Percentiles rank a stretch among this genome's conserved stretches.
Conservation (phyloP, 2,113 vertebrate genomes). For the Serranochromis macrocephalus region DNA sequence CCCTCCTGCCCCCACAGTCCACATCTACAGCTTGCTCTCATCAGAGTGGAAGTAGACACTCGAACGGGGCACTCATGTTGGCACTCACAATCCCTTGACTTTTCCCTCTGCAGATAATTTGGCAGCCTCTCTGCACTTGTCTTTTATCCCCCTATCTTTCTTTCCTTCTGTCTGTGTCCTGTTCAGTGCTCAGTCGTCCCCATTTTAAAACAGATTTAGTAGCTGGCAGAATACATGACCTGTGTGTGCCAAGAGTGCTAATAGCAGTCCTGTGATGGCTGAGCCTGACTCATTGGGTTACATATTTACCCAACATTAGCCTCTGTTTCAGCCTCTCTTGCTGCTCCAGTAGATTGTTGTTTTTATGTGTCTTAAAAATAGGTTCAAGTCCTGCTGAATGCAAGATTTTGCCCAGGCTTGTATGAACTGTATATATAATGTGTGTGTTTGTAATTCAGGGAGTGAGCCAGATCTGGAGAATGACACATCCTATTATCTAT, state of each 20-base stretch:
- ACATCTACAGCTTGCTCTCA: neutral
- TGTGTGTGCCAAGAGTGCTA: slow-evolving; percentile 41
- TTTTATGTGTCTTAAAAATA: slow-evolving; percentile 3
- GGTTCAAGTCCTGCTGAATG: slow-evolving; percentile 9
- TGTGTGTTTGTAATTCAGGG: slow-evolving; percentile 25
- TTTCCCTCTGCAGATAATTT: slow-evolving; percentile 29
- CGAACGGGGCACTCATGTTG: neutral
- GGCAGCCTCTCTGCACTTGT: neutral
- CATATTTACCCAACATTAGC: slow-evolving; percentile 37
- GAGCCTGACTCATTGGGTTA: slow-evolving; percentile 53
- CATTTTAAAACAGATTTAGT: slow-evolving; percentile 51
- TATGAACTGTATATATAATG: neutral
- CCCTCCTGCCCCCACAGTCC: neutral
- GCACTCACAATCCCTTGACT: slow-evolving; percentile 42
- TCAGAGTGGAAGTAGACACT: slow-evolving; percentile 38
- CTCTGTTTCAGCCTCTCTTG: slow-evolving; percentile 14
- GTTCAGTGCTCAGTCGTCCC: neutral
- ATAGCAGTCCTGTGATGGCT: slow-evolving; percentile 55
- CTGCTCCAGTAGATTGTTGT: slow-evolving; percentile 2
- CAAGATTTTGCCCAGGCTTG: slow-evolving; percentile 27
- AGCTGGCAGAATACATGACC: slow-evolving; percentile 12
- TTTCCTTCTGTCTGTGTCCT: neutral
- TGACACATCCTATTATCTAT: slow-evolving; percentile 58
- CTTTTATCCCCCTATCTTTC: neutral
- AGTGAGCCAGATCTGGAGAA: slow-evolving; percentile 41